Percentiles rank a stretch among this genome's conserved stretches.
These are phyloP conservation scores for Xanthia icteritia DNA, from an alignment of 2,888 invertebrate genomes.

Conservation along the genomic window DNA sequence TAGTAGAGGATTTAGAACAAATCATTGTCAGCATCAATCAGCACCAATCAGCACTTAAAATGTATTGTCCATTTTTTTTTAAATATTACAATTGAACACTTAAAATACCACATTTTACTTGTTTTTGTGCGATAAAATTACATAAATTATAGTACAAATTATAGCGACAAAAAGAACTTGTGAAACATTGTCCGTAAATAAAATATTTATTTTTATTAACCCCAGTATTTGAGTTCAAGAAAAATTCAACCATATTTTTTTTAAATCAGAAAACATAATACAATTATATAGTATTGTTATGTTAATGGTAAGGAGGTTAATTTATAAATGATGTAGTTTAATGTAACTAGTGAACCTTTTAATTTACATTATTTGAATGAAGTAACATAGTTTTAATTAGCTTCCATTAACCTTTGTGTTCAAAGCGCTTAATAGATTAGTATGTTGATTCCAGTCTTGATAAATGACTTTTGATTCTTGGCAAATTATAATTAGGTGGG, in stretches of 20 bases:
- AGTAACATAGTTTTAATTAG: conserved; percentile 20
- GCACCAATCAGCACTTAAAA: not conserved
- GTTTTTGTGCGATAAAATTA: not conserved
- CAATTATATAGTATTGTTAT: conserved; percentile 12
- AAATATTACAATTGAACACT: not conserved
- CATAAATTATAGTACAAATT: not conserved
- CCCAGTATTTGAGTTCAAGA: not conserved
- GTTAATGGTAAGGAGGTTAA: not conserved
- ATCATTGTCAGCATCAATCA: conserved; percentile 13
- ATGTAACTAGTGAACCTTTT: conserved; percentile 14
- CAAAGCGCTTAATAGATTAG: not conserved
- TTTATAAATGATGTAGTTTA: conserved; percentile 14
- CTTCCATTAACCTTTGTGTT: conserved; percentile 10
- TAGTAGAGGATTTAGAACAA: conserved; percentile 7
- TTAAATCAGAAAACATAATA: not conserved
- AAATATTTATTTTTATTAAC: no score
- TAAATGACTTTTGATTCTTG: not conserved
- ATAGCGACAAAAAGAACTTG: not conserved
- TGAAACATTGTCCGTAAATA: not conserved
- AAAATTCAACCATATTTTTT: not conserved
- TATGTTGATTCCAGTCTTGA: not conserved
- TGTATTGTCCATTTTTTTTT: not conserved
- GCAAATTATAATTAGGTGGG: not conserved
- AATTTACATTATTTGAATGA: conserved; percentile 7
- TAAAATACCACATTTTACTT: not conserved